A percentile compares a stretch with the other conserved stretches of the same genome.
Conservation (phyloP, 2,113 vertebrate genomes). For the Cygnus atratus region DNA sequence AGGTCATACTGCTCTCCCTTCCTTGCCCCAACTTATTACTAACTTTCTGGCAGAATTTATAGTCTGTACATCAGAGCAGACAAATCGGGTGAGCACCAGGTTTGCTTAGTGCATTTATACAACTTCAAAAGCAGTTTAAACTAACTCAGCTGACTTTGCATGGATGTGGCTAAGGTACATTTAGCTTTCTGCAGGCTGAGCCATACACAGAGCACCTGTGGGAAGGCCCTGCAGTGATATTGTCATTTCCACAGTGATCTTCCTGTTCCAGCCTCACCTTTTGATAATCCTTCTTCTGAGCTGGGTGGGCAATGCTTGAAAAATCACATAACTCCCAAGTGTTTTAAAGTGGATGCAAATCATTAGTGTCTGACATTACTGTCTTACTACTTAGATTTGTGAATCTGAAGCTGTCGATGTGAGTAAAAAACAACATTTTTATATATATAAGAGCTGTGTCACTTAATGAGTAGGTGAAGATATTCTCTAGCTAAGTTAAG, state of each 20-base stretch:
- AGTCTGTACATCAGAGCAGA: neutral
- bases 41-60: neutral
- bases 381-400: neutral
- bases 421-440: neutral
- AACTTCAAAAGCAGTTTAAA: neutral
- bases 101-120: neutral
- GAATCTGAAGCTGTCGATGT: neutral
- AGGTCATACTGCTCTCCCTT: neutral
- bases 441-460: neutral
- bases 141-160: neutral
- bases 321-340: neutral
- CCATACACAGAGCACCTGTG: neutral
- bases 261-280: neutral
- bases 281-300: neutral
- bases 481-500: neutral
- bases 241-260: neutral
- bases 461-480: neutral
- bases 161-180: neutral
- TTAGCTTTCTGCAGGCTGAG: neutral
- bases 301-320: neutral
- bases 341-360: neutral
- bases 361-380: neutral
- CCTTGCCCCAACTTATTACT: neutral
- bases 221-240: neutral
- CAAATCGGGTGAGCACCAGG: neutral